phyloP scores from a whole-genome alignment of 2,888 invertebrate species.

The Drosophila formosana region DNA sequence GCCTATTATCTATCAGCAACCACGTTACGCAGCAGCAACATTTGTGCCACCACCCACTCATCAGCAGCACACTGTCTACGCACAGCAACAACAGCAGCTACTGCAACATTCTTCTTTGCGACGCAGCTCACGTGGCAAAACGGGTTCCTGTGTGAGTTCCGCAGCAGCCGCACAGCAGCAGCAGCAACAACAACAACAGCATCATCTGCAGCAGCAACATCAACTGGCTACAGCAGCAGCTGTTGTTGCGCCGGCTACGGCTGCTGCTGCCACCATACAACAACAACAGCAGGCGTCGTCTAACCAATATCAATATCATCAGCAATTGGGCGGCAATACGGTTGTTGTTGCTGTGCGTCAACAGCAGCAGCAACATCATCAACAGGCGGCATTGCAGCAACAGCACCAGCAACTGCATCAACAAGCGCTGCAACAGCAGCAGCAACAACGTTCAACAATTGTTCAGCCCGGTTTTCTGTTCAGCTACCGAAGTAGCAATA shows the following conservation, averaged over 20 bases:
- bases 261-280: slow-evolving; percentile 50
- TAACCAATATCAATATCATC: slow-evolving; percentile 70
- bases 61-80: slow-evolving; percentile 54
- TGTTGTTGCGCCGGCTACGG: slow-evolving; percentile 60
- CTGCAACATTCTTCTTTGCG: slow-evolving; percentile 82
- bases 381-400: slow-evolving; percentile 83
- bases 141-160: slow-evolving; percentile 85
- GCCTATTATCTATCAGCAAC: slow-evolving; percentile 66
- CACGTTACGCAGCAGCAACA: slow-evolving; percentile 42
- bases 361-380: slow-evolving; percentile 70
- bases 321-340: slow-evolving; percentile 70
- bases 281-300: slow-evolving; percentile 62
- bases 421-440: slow-evolving; percentile 60
- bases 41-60: slow-evolving; percentile 56
- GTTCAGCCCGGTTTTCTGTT: slow-evolving; percentile 82
- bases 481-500: slow-evolving; percentile 77
- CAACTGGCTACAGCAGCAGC: slow-evolving; percentile 59
- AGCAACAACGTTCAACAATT: slow-evolving; percentile 72
- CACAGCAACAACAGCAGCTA: slow-evolving; percentile 51
- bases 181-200: slow-evolving; percentile 68
- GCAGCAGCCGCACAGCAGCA: slow-evolving; percentile 81
- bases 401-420: slow-evolving; percentile 71
- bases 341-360: slow-evolving; percentile 75
- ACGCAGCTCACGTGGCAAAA: slow-evolving; percentile 85
- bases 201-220: slow-evolving; percentile 65